Percentiles rank a stretch among this genome's conserved stretches.
Conservation (phyloP, 23 tunicate species). For the Clavelina lepadiformis region DNA sequence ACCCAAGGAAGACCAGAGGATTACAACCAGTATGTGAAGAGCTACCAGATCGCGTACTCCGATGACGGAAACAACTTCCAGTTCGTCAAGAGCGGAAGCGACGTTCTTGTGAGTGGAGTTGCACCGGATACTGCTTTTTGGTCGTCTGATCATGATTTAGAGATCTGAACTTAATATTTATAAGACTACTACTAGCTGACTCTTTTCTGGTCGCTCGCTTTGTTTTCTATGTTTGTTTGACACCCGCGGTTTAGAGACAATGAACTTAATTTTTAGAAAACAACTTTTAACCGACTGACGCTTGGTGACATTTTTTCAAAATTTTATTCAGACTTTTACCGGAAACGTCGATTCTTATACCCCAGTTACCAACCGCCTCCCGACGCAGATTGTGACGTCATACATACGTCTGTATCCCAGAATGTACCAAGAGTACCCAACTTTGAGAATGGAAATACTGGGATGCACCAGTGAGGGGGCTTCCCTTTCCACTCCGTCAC, state of each 20-base stretch:
- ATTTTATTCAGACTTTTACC: constrained; percentile 36
- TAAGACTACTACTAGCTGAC: too few species aligned
- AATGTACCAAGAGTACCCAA: constrained; percentile 28
- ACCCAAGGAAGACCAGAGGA: constrained; percentile 91
- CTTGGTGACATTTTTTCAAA: constrained; percentile 12
- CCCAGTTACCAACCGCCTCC: constrained; percentile 62
- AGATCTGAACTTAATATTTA: too few species aligned
- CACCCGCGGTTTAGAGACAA: too few species aligned
- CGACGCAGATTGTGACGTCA: constrained; percentile 43
- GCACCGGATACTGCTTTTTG: too few species aligned
- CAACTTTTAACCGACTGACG: too few species aligned
- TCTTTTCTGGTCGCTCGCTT: too few species aligned
- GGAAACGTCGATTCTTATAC: constrained; percentile 59
- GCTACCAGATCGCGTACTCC: constrained; percentile 56
- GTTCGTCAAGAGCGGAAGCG: too few species aligned
- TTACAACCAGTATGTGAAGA: constrained; percentile 39
- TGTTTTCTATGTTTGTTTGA: too few species aligned
- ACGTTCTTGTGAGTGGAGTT: too few species aligned
- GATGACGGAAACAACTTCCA: constrained; percentile 45
- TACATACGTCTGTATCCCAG: constrained; percentile 59
- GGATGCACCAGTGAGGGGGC: constrained; percentile 77
- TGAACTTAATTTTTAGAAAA: too few species aligned
- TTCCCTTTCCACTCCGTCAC: constrained; percentile 48
- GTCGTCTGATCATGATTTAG: too few species aligned
- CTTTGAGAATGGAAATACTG: constrained; percentile 72